These are phyloP conservation scores for Chirona hameri DNA, from an alignment of 2,888 invertebrate genomes.

Conservation along the genomic window DNA sequence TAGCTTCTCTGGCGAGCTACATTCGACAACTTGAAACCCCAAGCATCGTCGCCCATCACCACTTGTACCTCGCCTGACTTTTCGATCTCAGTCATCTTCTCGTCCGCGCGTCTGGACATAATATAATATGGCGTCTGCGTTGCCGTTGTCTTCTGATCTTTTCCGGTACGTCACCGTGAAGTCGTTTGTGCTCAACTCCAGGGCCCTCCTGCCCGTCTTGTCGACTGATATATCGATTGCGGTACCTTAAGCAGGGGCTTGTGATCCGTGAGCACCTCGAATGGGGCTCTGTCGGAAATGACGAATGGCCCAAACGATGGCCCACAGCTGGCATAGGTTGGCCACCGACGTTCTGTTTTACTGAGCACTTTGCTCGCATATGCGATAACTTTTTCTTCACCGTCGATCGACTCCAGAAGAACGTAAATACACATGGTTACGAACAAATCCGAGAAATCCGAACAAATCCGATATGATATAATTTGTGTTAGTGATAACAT, in stretches of 20 bases:
- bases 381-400: background rate
- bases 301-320: background rate
- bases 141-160: background rate
- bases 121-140: background rate
- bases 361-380: background rate
- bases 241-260: background rate
- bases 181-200: background rate
- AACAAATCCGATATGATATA: no score
- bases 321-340: background rate
- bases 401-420: background rate
- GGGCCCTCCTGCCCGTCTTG: background rate
- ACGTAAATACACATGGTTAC: no score
- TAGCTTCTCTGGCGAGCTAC: no score
- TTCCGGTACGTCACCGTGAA: background rate
- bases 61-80: background rate
- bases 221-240: background rate
- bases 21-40: background rate
- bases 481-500: no score
- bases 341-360: background rate
- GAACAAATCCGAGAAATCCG: no score
- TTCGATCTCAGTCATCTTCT: background rate
- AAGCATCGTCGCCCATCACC: background rate
- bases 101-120: background rate
- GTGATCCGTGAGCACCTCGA: background rate
- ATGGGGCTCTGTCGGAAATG: background rate